Conservation (phyloP, 1,140 invertebrate genomes). For the Batillaria attramentaria region DNA sequence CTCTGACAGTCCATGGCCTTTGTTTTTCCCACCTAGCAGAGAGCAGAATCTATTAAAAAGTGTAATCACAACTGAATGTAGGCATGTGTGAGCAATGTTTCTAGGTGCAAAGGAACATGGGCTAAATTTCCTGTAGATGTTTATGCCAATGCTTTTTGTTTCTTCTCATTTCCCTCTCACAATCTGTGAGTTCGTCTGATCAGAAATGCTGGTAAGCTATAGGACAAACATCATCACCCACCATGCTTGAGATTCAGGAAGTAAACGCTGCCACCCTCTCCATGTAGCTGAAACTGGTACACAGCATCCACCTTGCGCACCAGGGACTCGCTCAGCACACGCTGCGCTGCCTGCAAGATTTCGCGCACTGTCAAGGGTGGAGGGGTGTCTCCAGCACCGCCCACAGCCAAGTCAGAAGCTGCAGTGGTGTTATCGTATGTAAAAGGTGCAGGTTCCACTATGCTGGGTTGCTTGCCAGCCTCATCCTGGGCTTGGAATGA, state of each 20-base stretch:
- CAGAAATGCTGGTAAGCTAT: background rate
- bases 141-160: background rate
- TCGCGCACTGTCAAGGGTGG: constrained; percentile 45
- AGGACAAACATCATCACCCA: constrained; percentile 31
- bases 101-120: background rate
- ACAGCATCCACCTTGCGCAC: constrained; percentile 56
- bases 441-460: background rate
- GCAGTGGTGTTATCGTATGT: background rate
- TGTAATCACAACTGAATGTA: no score
- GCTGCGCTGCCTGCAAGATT: constrained; percentile 43
- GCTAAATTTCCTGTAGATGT: background rate
- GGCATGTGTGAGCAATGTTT: no score
- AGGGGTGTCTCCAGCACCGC: no score
- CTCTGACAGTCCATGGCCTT: no score
- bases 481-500: background rate
- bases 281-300: constrained; percentile 60
- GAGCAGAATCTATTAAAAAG: no score
- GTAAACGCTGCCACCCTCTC: constrained; percentile 53
- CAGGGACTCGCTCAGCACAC: constrained; percentile 46
- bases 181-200: no score
- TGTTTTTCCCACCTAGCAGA: no score
- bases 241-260: constrained; percentile 65
- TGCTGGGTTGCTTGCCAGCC: background rate
- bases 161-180: no score
- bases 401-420: background rate